Evolutionary conservation across 2,888 invertebrate species (phyloP).

Genomic region (Mythimna pallens): DNA sequence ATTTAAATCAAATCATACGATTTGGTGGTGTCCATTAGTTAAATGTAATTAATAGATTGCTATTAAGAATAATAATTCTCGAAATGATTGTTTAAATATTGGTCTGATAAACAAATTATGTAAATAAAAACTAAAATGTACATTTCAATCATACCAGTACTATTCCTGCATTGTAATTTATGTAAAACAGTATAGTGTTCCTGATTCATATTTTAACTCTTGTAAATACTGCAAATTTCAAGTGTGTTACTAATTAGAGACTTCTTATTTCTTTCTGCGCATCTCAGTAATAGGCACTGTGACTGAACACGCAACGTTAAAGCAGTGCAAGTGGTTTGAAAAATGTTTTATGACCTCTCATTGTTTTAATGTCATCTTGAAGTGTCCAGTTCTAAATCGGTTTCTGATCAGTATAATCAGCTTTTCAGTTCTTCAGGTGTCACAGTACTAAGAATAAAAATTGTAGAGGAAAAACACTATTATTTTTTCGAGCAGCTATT

Average conservation of each 20-base stretch:
- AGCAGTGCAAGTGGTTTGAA: background rate
- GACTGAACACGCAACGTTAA: background rate
- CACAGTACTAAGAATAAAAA: background rate
- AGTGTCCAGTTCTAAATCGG: background rate
- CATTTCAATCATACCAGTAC: constrained; percentile 43
- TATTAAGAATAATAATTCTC: constrained; percentile 44
- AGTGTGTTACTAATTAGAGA: constrained; percentile 7
- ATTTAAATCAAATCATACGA: constrained; percentile 63
- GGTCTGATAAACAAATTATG: constrained; percentile 37
- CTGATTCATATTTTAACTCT: constrained; percentile 20
- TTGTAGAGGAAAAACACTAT: background rate
- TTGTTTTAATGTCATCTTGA: background rate
- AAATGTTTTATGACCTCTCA: background rate
- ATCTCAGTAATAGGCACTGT: background rate
- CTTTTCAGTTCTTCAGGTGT: background rate
- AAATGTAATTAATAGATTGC: constrained; percentile 60
- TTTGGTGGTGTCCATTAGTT: constrained; percentile 68
- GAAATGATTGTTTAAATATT: constrained; percentile 19
- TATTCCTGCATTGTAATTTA: constrained; percentile 38
- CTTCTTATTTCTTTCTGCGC: background rate
- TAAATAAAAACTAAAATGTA: constrained; percentile 55
- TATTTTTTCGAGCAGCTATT: constrained; percentile 15
- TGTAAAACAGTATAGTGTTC: constrained; percentile 20
- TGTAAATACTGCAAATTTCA: constrained; percentile 40
- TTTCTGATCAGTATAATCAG: constrained; percentile 7